Conservation (phyloP, 2,113 vertebrate genomes). For the Candoia aspera region DNA sequence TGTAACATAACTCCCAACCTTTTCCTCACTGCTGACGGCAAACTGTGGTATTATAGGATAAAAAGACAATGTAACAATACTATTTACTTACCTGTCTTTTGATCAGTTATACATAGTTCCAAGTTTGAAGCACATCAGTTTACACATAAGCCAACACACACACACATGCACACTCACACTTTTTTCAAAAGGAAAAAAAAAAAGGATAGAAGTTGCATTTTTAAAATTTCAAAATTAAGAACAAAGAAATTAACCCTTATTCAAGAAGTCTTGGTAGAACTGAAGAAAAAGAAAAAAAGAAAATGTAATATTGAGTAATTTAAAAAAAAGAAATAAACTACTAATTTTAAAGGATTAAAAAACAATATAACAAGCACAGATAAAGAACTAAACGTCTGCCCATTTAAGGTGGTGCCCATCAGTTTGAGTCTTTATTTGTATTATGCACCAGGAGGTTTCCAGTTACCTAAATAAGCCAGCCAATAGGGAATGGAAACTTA, state of each 20-base stretch:
- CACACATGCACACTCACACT: background rate
- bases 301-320: conserved; percentile 2
- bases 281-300: background rate
- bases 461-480: conserved; percentile 56
- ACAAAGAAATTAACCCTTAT: background rate
- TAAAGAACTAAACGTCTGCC: conserved; percentile 51
- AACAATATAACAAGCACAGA: conserved; percentile 10
- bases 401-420: conserved; percentile 64
- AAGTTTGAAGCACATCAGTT: background rate
- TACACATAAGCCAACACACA: conserved; percentile 6
- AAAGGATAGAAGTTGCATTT: background rate
- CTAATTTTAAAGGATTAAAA: conserved; percentile 13
- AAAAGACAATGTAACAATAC: background rate
- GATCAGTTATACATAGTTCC: background rate
- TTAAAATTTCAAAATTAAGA: background rate
- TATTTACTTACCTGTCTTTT: conserved; percentile 56
- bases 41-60: fast-evolving
- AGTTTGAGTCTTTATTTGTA: conserved; percentile 70
- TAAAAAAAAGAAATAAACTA: background rate
- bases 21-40: fast-evolving
- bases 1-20: fast-evolving
- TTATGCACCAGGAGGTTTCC: conserved; percentile 52
- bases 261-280: background rate
- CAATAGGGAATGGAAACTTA: conserved; percentile 56
- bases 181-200: background rate